These are phyloP conservation scores for Zaprionus kolodkinae DNA, from an alignment of 1,140 invertebrate genomes.

Conservation along the genomic window DNA sequence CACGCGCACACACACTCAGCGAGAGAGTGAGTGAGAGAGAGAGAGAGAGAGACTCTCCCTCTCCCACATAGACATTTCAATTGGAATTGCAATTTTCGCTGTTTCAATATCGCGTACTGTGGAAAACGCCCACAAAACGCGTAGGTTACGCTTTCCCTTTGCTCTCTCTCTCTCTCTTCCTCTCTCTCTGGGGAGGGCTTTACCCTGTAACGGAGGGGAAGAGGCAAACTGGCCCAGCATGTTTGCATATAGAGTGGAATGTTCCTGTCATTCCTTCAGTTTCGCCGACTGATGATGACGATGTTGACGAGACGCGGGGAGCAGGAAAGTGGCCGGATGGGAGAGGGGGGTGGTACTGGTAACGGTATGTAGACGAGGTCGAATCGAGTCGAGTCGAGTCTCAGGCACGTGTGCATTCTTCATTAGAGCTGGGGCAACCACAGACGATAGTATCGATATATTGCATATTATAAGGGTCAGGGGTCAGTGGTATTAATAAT, in stretches of 20 bases:
- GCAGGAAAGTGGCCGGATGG: not conserved
- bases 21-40: no score
- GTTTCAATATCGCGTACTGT: constrained; percentile 42
- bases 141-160: not conserved
- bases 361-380: not conserved
- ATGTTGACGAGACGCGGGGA: not conserved
- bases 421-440: no score
- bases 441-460: no score
- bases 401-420: not conserved
- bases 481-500: no score
- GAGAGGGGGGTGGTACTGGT: not conserved
- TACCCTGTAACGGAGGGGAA: not conserved
- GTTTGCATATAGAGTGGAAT: constrained; percentile 49
- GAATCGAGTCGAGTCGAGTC: not conserved
- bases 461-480: no score
- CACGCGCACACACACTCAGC: not conserved
- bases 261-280: constrained; percentile 52
- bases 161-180: no score
- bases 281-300: constrained; percentile 26
- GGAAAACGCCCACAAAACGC: constrained; percentile 51
- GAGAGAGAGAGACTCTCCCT: not conserved
- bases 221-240: constrained; percentile 15
- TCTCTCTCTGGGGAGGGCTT: no score
- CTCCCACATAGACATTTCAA: constrained; percentile 11
- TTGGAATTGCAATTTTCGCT: constrained; percentile 50